Evolutionary conservation across 2,888 invertebrate species (phyloP), one percentile per base, ranked within the genome.

Genomic region (Sinohyriopsis cumingii): DNA sequence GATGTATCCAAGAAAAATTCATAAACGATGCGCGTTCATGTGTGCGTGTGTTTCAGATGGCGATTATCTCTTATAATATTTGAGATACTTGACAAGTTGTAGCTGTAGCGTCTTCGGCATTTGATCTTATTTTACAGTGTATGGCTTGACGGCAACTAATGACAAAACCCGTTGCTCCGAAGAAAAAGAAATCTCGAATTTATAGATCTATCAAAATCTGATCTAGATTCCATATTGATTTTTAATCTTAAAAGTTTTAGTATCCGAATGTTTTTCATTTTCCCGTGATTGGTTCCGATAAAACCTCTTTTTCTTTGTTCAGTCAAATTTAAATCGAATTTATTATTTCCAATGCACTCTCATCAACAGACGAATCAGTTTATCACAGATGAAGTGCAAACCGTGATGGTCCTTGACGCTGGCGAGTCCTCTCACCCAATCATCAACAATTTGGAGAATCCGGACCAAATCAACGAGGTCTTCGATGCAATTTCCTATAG

Each of bases 401-500:
- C 92, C 0, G 96, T 95, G 0, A 90, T 97, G 79, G 91, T 90
- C 12, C 91, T 93, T 0, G 98, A 98, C 87, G 93, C 95, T 0
- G 94, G 94, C 55, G 89, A 94, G 5, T 94, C 94, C 59, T 96
- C 97, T 1, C 97, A 97, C 91, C 95, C 98, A 0, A 96, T 98
- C 71, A 94, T 97, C 15, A 94, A 95, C 88, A 73, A 80, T 9
- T 96, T 97, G 28, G 92, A 92, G 53, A 95, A 95, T 76, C 97
- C 98, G 0, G 95, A 95, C 88, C 94, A 98, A 91, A 97, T 98
- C 68, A 96, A 95, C 0, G 94, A 95, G 78, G 94, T 97, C 67
- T 98, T 98, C 87, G 97, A 97, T 89, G 91, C 93, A 0, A 97
- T 98, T 76, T 95, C 96, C 0, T 98, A 98, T 87, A 94, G 93